These are phyloP conservation scores for Nesogale talazaci DNA, from an alignment of 2,113 vertebrate species.

Conservation along the genomic window DNA sequence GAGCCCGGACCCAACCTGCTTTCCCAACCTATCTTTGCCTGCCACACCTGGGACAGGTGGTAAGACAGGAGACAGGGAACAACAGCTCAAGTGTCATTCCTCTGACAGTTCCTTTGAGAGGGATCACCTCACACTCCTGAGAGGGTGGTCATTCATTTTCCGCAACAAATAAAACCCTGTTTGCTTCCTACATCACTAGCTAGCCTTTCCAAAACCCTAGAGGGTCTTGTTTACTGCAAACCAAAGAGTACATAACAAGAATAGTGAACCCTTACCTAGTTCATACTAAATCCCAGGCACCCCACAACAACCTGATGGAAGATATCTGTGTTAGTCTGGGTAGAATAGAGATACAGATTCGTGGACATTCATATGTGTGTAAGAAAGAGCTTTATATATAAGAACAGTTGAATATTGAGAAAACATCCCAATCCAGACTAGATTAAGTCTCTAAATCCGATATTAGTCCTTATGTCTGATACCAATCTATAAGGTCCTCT, in stretches of 20 bases:
- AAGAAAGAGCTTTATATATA: too few species aligned
- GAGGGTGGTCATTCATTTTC: not conserved
- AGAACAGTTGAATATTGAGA: too few species aligned
- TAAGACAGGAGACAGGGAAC: not conserved
- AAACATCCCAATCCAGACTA: too few species aligned
- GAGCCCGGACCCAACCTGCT: fast-evolving
- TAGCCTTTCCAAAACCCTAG: not conserved
- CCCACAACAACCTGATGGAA: not conserved
- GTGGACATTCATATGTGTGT: too few species aligned
- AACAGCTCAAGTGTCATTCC: not conserved
- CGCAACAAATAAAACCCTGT: not conserved
- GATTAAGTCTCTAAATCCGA: too few species aligned
- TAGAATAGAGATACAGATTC: too few species aligned
- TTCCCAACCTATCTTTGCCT: not conserved
- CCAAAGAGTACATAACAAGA: not conserved
- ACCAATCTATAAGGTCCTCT: too few species aligned
- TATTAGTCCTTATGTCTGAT: too few species aligned
- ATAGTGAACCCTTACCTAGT: not conserved
- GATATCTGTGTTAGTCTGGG: too few species aligned
- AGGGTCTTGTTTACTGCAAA: not conserved
- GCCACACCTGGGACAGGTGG: not conserved
- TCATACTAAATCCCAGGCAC: not conserved
- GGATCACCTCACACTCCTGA: not conserved
- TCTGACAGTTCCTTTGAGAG: not conserved
- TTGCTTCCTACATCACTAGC: not conserved